Percentiles rank a stretch among this genome's conserved stretches.
phyloP scores from a whole-genome alignment of 2,888 invertebrate genomes.

The Drosophila lutescens region DNA sequence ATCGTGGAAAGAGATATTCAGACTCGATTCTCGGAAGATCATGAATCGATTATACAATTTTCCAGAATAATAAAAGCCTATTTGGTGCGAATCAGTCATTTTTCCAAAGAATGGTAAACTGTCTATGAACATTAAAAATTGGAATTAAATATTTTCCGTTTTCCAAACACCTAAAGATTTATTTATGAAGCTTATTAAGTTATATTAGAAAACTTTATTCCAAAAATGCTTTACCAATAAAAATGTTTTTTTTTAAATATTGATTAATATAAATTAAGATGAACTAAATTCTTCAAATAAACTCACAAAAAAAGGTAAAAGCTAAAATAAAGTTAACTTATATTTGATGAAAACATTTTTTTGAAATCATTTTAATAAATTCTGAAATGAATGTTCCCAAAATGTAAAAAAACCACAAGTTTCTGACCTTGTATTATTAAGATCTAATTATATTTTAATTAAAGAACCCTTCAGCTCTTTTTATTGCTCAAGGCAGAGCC shows the following conservation, averaged over 20 bases:
- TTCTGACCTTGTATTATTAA: neutral
- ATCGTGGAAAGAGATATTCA: neutral
- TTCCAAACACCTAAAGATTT: no score
- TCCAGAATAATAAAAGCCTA: neutral
- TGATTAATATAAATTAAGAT: no score
- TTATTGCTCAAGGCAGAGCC: constrained; percentile 4
- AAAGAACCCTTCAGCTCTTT: neutral
- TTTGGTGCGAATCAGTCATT: neutral
- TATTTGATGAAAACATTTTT: no score
- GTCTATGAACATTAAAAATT: neutral
- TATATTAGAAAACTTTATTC: no score
- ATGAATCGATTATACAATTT: constrained; percentile 2
- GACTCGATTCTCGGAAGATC: neutral
- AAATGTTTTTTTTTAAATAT: no score
- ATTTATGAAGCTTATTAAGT: no score
- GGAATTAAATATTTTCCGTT: accelerated
- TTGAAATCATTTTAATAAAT: no score
- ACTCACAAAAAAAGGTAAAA: no score
- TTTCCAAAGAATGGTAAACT: neutral
- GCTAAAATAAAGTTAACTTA: no score
- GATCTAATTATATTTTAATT: constrained; percentile 24
- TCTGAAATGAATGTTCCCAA: neutral
- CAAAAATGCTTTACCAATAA: no score
- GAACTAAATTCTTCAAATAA: no score
- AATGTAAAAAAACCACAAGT: neutral